These are phyloP conservation scores for Eugnorisma glareosa DNA, from an alignment of 2,888 invertebrate genomes.

Conservation along the genomic window DNA sequence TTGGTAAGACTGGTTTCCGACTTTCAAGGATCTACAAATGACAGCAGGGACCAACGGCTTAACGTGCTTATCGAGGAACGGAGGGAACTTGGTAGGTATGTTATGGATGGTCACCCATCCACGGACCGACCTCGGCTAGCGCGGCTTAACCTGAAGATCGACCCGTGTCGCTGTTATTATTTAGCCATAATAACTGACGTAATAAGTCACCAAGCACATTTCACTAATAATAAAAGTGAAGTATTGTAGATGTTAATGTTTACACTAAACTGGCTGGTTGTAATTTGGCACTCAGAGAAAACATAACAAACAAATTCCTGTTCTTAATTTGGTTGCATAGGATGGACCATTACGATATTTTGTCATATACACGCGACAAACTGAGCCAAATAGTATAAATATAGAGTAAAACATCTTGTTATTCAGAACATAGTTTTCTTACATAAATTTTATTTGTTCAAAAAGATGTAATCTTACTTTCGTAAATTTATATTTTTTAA, in stretches of 20 bases:
- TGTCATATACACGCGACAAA: neutral
- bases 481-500: slow-evolving; percentile 1
- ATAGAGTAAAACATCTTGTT: neutral
- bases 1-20: no score
- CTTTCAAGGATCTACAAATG: no score
- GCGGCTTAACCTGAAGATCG: no score
- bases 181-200: no score
- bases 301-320: neutral
- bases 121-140: no score
- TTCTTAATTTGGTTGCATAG: slow-evolving; percentile 19
- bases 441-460: slow-evolving; percentile 1
- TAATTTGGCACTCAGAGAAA: slow-evolving; percentile 7
- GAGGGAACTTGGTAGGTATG: no score
- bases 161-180: no score
- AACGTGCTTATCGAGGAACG: no score
- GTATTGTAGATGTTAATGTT: neutral
- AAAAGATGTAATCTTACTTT: slow-evolving; percentile 6
- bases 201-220: no score
- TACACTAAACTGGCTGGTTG: neutral
- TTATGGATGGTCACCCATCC: no score
- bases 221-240: neutral
- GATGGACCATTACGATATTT: neutral
- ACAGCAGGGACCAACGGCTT: no score
- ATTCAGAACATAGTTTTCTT: neutral
- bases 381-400: slow-evolving; percentile 8